Evolutionary conservation across 2,888 invertebrate genomes (phyloP), one percentile per base, ranked within the genome.

Genomic region (Apamea crenata): DNA sequence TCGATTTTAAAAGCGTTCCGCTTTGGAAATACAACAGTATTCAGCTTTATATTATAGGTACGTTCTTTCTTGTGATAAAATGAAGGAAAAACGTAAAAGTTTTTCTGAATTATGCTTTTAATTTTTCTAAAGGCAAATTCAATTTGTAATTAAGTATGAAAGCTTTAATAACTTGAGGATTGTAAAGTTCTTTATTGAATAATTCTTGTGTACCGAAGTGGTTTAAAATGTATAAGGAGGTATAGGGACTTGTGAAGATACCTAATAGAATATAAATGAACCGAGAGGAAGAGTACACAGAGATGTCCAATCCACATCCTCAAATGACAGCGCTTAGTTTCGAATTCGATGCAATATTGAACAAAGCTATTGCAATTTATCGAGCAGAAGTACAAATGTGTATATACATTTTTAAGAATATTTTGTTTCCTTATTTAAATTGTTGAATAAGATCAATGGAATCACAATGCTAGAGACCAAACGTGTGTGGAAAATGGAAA

Each of bases 1-100:
- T 88, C 87, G 90, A 89, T 92, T 91, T 90, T 88, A 86, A 90
- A 90, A 89, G 81, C 83, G 76, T 83, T 80, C 72, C 73, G 70
- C 76, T 85, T 70, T 81, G 69, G 79, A 86, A 87, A 85, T 82
- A 72, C 68, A 76, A 83, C 79, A 79, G 76, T 76, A 78, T 83
- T 70, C 44, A 80, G 65, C 44, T 80, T 68, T 70, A 50, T 73
- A 44, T 50, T 69, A 71, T 36, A 56, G 18, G 5, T 76, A 32
- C 36, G 36, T 71, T 61, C n/a, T 74, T 80, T 78, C 76, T 78
- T 75, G 29, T 69, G 32, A 61, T 84, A 74, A 68, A 73, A 69
- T 71, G 25, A 75, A 67, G 72, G 6, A 36, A 83, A 74, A 71
- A 63, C 10, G 44, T 59, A 59, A 47, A 63, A 82, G 16, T 70